Percentiles rank a stretch among this genome's conserved stretches.
Evolutionary conservation across 2,888 invertebrate genomes (phyloP).

Genomic region (Eurois occulta): DNA sequence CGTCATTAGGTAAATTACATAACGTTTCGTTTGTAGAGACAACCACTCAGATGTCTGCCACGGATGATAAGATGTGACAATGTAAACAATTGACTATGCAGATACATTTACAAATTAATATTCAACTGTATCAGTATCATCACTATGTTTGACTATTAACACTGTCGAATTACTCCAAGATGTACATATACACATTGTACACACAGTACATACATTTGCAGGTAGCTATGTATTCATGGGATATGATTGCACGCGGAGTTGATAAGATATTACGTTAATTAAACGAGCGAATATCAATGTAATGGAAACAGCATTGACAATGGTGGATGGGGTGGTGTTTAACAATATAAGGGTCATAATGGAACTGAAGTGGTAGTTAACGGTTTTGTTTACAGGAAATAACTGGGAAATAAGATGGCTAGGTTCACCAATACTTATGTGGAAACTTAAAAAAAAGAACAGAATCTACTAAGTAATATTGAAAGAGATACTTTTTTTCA

Average conservation of each 20-base stretch:
- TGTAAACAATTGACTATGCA: constrained; percentile 50
- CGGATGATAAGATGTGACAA: constrained; percentile 53
- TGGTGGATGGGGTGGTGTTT: neutral
- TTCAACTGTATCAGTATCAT: constrained; percentile 45
- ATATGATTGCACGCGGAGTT: constrained; percentile 31
- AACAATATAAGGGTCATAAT: neutral
- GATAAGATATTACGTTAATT: constrained; percentile 54
- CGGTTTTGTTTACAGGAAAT: neutral
- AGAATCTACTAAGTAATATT: neutral
- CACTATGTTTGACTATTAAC: constrained; percentile 60
- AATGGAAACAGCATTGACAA: neutral
- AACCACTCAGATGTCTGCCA: constrained; percentile 54
- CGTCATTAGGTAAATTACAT: constrained; percentile 45
- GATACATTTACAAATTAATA: constrained; percentile 65
- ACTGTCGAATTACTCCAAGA: constrained; percentile 38
- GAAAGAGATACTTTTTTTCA: neutral
- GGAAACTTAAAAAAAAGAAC: too few species aligned
- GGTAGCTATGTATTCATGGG: constrained; percentile 46
- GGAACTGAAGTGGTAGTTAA: neutral
- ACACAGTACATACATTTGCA: constrained; percentile 20
- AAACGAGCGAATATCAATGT: constrained; percentile 45
- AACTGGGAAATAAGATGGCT: neutral
- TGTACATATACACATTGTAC: neutral
- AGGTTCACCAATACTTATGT: too few species aligned
- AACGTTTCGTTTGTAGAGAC: constrained; percentile 35